A percentile compares a stretch with the other conserved stretches of the same genome.
Conservation (phyloP, 2,797 vertebrate species). For the Hydrocynus forskahlii region DNA sequence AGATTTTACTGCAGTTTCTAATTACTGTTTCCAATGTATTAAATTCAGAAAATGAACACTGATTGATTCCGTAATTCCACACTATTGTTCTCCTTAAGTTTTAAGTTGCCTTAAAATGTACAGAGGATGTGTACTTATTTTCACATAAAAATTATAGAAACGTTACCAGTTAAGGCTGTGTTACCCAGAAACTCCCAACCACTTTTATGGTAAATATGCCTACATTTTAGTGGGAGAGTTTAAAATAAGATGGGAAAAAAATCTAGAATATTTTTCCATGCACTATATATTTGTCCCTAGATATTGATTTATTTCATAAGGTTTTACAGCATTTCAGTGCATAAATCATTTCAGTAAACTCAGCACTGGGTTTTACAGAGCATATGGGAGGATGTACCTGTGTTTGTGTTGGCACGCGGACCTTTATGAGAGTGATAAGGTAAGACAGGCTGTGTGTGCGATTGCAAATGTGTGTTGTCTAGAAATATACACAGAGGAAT, state of each 20-base stretch:
- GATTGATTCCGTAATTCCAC: too few relatives aligned
- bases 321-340: neutral
- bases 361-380: slow-evolving; percentile 5
- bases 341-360: slow-evolving; percentile 1
- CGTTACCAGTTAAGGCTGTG: neutral
- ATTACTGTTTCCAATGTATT: too few relatives aligned
- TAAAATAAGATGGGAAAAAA: neutral
- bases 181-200: neutral
- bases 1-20: too few relatives aligned
- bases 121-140: too few relatives aligned
- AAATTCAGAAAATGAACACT: too few relatives aligned
- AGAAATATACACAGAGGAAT: slow-evolving; percentile 62
- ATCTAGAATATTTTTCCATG: neutral
- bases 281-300: neutral
- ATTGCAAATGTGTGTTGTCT: slow-evolving; percentile 53
- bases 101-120: too few relatives aligned
- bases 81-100: too few relatives aligned
- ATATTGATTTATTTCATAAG: neutral
- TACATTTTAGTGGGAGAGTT: neutral
- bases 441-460: slow-evolving; percentile 15
- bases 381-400: neutral
- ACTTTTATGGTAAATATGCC: neutral
- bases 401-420: slow-evolving; percentile 12
- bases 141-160: too few relatives aligned
- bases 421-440: neutral